Base-by-base conservation (phyloP, 2,888 invertebrate genomes). In the Microdon myrmicae region DNA sequence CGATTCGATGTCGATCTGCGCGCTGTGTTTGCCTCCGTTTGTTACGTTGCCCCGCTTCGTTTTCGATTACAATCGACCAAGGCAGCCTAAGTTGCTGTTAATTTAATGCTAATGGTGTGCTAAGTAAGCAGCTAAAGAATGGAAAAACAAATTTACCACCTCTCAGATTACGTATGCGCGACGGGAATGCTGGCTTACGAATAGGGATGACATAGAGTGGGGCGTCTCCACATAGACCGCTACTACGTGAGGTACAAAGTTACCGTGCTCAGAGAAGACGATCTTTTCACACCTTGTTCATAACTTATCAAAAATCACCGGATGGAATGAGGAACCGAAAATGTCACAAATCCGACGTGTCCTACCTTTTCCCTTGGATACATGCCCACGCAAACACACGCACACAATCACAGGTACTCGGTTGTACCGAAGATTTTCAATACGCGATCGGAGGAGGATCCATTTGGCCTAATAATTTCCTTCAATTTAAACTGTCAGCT, bases 401-500 rank as follows among this genome's bases (percentile, higher is more conserved):
- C 35, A 38, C 22, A 12, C 37, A 29, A 47, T 51, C 3, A 10
- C 3, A 7, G 4, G 6, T n/a, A 41, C 31, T 43, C 26, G 49
- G 56, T 12, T 4, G 9, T n/a, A 28, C n/a, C 1, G 31, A 45
- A 22, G 22, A 51, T 23, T 32, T 22, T 47, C 17, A 22, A 22
- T 22, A 23, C 19, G 45, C 28, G 45, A 56, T 61, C 49, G 34
- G 38, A 59, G 47, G 48, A 59, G 39, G 44, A 74, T 68, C 71
- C 69, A 73, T 69, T 70, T 73, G 69, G 75, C 73, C 72, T 75
- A 76, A 76, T 76, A 76, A 76, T 75, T 76, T 75, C 73, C 74
- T 69, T 72, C 75, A 75, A 77, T 75, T 74, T 71, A 68, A 73
- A 72, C 75, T 78, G 78, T 77, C 78, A 77, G 74, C 71, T 73